Evolutionary conservation across 2,888 invertebrate genomes (phyloP), one percentile per base, ranked within the genome.

Genomic region (Andrena trimmerana): DNA sequence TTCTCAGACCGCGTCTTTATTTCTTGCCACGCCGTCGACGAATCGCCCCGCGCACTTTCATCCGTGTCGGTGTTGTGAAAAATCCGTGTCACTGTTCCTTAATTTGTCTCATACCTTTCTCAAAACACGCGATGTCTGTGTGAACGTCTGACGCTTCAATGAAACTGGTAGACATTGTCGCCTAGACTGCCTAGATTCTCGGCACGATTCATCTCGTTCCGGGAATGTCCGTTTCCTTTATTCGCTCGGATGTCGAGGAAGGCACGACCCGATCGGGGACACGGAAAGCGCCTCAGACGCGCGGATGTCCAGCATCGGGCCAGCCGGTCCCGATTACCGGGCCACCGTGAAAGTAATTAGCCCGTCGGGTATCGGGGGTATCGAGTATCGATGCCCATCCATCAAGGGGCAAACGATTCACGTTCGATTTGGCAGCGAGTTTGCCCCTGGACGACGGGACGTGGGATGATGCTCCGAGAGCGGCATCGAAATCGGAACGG

Each of bases 41-140:
- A 57, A 57, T 24, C 57, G 24, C 24, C 57, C 57, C 24, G 54
- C n/a, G 42, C 33, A n/a, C 20, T 33, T 33, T 57, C 70, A 36
- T 27, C 71, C 52, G 50, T 68, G 33, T 86, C 88, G 81, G 81
- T 88, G 90, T 89, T 89, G 89, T 85, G 74, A 81, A 80, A 20
- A 20, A 20, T 20, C 20, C 20, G 24, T 74, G 75, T 86, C 63
- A 87, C 75, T 80, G 66, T 86, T 78, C 60, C 50, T 50, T 8
- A n/a, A 13, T 42, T 29, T 4, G 20, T 50, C 36, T 6, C 24
- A 33, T n/a, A 42, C 3, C 29, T 42, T 50, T 16, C 16, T 42
- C 4, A 36, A 4, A 33, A 31, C 31, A 48, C 16, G 60, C 42
- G 29, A 33, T 33, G 48, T 27, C 76, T 63, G 42, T 57, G 54